Conservation (phyloP, 2,113 vertebrate genomes). For the Ailuropoda melanoleuca region DNA sequence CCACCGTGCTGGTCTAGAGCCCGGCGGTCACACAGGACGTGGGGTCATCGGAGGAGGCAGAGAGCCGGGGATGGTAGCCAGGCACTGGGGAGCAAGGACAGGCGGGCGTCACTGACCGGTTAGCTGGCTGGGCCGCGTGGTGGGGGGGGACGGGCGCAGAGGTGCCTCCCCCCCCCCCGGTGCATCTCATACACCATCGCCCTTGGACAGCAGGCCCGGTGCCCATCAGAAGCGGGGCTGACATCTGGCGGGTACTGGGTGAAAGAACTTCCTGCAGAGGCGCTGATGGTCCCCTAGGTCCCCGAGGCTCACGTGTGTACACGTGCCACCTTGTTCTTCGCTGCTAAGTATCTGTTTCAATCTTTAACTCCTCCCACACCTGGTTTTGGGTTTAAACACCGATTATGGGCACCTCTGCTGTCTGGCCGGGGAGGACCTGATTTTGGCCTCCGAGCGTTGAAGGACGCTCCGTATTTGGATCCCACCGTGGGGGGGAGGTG, state of each 20-base stretch:
- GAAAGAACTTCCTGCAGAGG: no score
- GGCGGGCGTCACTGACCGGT: fast-evolving
- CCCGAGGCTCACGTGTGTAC: fast-evolving
- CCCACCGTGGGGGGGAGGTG: fast-evolving
- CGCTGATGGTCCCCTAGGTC: fast-evolving
- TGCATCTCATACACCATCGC: fast-evolving
- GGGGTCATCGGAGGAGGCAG: fast-evolving
- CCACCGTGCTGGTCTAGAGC: not conserved
- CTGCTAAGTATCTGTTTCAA: not conserved
- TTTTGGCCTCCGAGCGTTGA: not conserved
- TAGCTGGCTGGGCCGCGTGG: not conserved
- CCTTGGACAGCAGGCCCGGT: not conserved
- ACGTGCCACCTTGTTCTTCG: fast-evolving
- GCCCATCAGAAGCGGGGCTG: fast-evolving
- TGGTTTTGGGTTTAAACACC: fast-evolving
- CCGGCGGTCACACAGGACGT: not conserved
- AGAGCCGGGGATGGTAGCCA: fast-evolving
- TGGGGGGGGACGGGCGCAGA: fast-evolving
- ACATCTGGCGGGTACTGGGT: fast-evolving
- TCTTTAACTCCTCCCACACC: fast-evolving
- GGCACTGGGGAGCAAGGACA: fast-evolving
- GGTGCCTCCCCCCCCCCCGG: not conserved
- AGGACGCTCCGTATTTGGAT: fast-evolving
- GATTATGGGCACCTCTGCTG: fast-evolving
- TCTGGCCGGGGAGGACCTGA: no score